These are phyloP conservation scores for Zenarchopterus dispar DNA, from an alignment of 2,797 vertebrate species.

Conservation along the genomic window DNA sequence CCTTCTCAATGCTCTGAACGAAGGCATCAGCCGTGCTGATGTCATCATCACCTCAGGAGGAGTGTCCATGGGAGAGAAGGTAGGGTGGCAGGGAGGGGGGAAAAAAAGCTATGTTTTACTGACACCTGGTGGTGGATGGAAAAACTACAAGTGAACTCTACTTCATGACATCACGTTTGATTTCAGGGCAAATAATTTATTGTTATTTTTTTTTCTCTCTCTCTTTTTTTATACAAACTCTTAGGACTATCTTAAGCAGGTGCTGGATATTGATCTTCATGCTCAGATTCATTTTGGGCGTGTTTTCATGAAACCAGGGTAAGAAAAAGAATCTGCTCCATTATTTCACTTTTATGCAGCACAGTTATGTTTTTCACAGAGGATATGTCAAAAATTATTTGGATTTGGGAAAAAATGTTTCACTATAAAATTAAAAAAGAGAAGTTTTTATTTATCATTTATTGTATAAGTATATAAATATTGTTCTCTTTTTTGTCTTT, in stretches of 20 bases:
- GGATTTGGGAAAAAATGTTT: no score
- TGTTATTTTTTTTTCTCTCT: not conserved
- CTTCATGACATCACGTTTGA: not conserved
- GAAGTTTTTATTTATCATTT: no score
- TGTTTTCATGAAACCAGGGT: constrained; percentile 99
- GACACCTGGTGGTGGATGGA: constrained; percentile 60
- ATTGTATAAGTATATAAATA: no score
- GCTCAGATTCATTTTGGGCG: constrained; percentile 99
- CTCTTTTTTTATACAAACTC: not conserved
- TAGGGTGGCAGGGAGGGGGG: constrained; percentile 47
- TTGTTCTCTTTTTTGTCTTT: constrained; percentile 30
- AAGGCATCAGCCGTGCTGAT: constrained; percentile 98
- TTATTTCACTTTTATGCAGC: not conserved
- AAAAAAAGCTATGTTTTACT: constrained; percentile 45
- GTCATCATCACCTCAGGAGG: constrained; percentile 99
- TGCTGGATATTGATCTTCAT: constrained; percentile 98
- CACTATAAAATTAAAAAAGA: not conserved
- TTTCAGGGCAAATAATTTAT: not conserved
- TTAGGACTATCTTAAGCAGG: constrained; percentile 99
- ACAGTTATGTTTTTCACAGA: no score
- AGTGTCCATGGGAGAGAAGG: constrained; percentile 99
- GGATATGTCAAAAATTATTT: no score
- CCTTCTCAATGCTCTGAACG: constrained; percentile 98
- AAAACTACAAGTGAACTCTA: not conserved
- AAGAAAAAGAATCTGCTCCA: constrained; percentile 12